Percentiles rank a stretch among this genome's conserved stretches.
These are phyloP conservation scores for Brevimyrus niger DNA, from an alignment of 2,113 vertebrate genomes.

Conservation along the genomic window DNA sequence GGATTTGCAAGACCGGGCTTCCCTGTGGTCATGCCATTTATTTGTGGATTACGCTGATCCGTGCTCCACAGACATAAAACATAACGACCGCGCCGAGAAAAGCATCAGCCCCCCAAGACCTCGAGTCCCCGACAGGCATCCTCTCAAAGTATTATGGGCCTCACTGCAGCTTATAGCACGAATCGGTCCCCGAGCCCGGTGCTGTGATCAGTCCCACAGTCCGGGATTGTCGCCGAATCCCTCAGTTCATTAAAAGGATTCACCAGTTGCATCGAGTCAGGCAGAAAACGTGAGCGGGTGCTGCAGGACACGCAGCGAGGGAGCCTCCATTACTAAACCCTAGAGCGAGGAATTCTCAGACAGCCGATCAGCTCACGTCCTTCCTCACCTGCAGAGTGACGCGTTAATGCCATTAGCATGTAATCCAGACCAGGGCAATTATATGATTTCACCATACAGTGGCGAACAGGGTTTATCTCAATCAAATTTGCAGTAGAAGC, in stretches of 20 bases:
- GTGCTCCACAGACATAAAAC: background rate
- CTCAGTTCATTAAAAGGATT: conserved; percentile 1
- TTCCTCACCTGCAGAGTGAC: background rate
- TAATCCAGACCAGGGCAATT: background rate
- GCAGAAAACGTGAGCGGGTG: background rate
- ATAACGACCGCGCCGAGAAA: background rate
- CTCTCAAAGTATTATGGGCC: background rate
- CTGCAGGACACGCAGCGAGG: background rate
- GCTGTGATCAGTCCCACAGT: background rate
- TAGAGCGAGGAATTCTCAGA: background rate
- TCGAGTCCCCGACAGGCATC: background rate
- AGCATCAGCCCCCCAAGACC: background rate
- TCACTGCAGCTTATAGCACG: background rate
- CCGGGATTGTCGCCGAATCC: background rate
- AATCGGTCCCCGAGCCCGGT: background rate
- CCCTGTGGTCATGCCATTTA: background rate
- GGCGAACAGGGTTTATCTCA: background rate
- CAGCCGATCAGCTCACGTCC: background rate
- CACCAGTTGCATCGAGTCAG: background rate
- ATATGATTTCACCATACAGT: background rate
- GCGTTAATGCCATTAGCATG: background rate
- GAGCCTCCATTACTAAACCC: background rate
- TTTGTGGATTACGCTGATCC: background rate
- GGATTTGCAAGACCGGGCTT: background rate
- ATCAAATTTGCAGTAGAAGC: background rate